Evolutionary conservation across 2,113 vertebrate species (phyloP).

Genomic region (Lepisosteus oculatus): DNA sequence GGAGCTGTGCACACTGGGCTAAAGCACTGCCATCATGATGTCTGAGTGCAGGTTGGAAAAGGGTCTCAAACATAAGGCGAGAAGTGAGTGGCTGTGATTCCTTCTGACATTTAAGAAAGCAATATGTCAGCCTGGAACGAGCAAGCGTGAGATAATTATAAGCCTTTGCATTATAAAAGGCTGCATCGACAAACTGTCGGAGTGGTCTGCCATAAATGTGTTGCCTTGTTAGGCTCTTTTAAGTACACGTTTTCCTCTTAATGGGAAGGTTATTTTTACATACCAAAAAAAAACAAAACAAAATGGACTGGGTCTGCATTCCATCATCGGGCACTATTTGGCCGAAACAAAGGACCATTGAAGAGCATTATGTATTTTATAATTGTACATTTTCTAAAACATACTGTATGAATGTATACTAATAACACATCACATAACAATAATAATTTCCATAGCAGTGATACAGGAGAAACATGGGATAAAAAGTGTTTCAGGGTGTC

Average conservation of each 20-base stretch:
- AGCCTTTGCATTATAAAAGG: constrained; percentile 78
- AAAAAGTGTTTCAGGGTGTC: no score
- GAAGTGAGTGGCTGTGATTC: constrained; percentile 61
- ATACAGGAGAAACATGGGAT: no score
- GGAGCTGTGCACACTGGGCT: constrained; percentile 40
- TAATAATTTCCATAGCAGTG: no score
- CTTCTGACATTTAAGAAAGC: constrained; percentile 89
- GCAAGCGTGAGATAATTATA: constrained; percentile 85
- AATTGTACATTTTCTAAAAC: no score
- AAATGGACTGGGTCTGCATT: constrained; percentile 14
- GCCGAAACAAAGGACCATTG: no score
- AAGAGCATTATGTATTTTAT: no score
- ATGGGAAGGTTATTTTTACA: constrained; percentile 53
- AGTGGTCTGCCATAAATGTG: constrained; percentile 49
- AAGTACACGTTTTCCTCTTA: constrained; percentile 56
- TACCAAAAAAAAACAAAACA: constrained; percentile 13
- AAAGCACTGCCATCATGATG: constrained; percentile 65
- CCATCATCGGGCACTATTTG: not conserved
- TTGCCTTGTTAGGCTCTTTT: constrained; percentile 50
- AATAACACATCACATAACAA: no score
- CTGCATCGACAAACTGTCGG: constrained; percentile 72
- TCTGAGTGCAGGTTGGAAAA: constrained; percentile 69
- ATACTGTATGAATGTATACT: no score
- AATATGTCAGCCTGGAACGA: constrained; percentile 76
- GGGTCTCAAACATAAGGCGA: constrained; percentile 47